phyloP scores from a whole-genome alignment of 2,113 vertebrate species.

The Mustela nigripes region DNA sequence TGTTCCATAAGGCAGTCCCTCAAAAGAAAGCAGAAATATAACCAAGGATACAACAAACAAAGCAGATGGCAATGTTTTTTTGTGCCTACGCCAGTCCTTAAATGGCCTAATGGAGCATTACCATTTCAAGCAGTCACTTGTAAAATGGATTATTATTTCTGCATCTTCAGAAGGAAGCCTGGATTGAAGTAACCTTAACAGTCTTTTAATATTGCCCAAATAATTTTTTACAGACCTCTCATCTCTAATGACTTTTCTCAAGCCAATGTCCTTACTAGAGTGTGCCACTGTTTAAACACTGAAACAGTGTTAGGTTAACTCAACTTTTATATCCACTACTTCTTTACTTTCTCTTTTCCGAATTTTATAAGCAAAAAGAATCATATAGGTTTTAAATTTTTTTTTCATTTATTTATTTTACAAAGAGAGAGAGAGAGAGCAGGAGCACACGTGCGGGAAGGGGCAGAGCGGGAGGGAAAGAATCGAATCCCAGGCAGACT shows the following conservation, averaged over 20 bases:
- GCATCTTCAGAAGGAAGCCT: constrained; percentile 39
- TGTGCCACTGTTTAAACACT: not conserved
- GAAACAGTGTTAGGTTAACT: constrained; percentile 15
- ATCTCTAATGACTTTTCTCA: not conserved
- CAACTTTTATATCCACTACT: not conserved
- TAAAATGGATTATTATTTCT: constrained; percentile 76
- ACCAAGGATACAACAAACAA: not conserved
- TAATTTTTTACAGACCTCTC: not conserved
- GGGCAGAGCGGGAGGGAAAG: not conserved
- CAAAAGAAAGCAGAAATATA: not conserved
- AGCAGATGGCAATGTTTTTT: constrained; percentile 75
- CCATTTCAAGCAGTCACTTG: constrained; percentile 47
- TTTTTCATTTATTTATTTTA: not conserved
- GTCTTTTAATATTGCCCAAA: not conserved
- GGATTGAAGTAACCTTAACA: not conserved
- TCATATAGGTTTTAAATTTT: not conserved
- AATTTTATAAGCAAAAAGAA: not conserved
- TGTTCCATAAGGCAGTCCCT: not conserved
- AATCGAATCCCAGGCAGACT: not conserved
- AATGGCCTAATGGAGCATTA: not conserved
- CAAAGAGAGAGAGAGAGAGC: not conserved
- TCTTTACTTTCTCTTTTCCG: not conserved
- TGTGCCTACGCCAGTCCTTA: not conserved
- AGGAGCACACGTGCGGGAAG: not conserved
- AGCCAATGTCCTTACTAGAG: constrained; percentile 33